Base-by-base conservation (phyloP, 2,797 vertebrate species). In the Coreius guichenoti region DNA sequence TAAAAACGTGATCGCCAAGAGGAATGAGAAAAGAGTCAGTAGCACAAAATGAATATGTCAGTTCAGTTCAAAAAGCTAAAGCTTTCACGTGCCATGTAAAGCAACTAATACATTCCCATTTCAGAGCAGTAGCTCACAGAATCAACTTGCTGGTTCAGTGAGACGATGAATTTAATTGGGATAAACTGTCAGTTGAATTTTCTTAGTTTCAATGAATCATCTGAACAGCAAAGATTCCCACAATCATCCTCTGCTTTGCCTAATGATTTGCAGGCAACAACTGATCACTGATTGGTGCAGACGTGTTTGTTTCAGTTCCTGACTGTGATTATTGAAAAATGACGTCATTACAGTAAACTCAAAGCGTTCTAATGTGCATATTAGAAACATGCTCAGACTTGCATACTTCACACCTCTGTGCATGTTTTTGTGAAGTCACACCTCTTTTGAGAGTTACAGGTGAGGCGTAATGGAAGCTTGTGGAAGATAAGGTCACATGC, bases 21-120 rank as follows among this genome's bases (percentile, higher is more conserved):
- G 47, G 67, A 81, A 84, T 12, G 58, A 79, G 47, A 78, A 77
- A 77, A 81, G 67, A 72, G 31, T 82, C 61, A 73, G 84, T 69
- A 31, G 74, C 81, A 73, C 12, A 26, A 78, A 81, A 81, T 31
- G 7, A 80, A 77, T 16, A 83, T 14, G 43, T 78, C 51, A 70
- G 54, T 63, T 74, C 21, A 23, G 56, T 63, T 67, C 16, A 23
- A 63, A 54, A 86, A 65, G 75, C 21, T 56, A 80, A 84, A 47
- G 33, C 76, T 82, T 86, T 85, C 65, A 65, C 14, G 56, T 83
- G 56, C 67, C 72, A 86, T 68, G 82, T 72, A 83, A 76, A n/a
- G 36, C 26, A 72, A 39, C 43, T 13, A 70, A 29, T 14, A 4
- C n/a, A 54, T 54, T 80, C 19, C 2, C 43, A 31, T 68, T 80